Evolutionary conservation across 2,888 invertebrate genomes (phyloP).

Genomic region (Protonemura montana): DNA sequence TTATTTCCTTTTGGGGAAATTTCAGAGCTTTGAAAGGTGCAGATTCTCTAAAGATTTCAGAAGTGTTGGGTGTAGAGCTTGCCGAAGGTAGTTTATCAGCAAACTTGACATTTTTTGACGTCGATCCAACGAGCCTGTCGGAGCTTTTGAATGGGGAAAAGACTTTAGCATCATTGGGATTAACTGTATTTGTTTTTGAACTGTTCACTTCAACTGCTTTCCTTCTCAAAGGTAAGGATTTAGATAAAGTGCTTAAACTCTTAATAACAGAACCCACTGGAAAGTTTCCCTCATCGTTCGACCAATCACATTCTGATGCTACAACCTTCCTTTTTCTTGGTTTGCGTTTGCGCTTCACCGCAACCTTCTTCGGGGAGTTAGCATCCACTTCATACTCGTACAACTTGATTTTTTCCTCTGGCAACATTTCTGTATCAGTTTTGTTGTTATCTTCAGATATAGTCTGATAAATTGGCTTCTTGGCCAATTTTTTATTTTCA

Average conservation of each 20-base stretch:
- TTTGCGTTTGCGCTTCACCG: conserved; percentile 25
- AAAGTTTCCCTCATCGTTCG: not conserved
- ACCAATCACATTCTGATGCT: not conserved
- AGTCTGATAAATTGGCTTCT: not conserved
- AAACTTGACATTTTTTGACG: not conserved
- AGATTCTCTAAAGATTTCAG: not conserved
- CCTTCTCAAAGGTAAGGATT: not conserved
- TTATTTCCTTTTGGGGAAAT: not conserved
- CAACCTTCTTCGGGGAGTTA: conserved; percentile 13
- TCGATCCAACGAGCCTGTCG: too few relatives aligned
- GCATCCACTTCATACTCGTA: conserved; percentile 35
- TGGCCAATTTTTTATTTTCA: not conserved
- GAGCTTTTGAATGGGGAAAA: not conserved
- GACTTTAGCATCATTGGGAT: not conserved
- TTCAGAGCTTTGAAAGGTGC: not conserved
- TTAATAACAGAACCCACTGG: not conserved
- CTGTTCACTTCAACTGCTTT: not conserved
- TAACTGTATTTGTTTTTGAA: not conserved
- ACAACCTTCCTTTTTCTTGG: conserved; percentile 1
- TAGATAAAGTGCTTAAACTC: conserved; percentile 21
- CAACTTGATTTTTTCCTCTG: conserved; percentile 28
- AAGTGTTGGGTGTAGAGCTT: not conserved
- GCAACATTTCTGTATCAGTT: conserved; percentile 23
- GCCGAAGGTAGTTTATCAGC: not conserved
- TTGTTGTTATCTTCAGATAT: not conserved